Base-by-base conservation (phyloP, 2,113 vertebrate genomes). In the Pelecanus crispus region DNA sequence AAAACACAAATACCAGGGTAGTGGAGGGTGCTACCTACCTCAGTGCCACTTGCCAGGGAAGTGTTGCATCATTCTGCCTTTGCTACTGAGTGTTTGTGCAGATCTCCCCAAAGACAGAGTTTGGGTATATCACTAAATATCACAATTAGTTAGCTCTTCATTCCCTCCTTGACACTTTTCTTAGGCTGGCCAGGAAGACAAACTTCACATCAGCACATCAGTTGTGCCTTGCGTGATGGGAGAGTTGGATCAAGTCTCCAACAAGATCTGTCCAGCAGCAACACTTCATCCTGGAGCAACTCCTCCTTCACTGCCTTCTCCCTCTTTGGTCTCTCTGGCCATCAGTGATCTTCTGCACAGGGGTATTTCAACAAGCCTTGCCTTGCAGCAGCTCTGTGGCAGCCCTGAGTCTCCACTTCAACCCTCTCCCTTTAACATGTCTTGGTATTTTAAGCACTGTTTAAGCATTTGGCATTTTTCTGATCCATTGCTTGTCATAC, bases 401-500 rank as follows among this genome's bases (percentile, higher is more conserved):
- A 74, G 81, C 56, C 42, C 21, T 0, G 0, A 13, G 6, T 17
- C 40, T 73, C 79, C 6, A 0, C 31, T 75, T 18, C 66, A 53
- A 8, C n/a, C 32, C 11, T 49, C 24, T 56, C 55, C 25, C 50
- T 81, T 68, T 11, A 45, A 40, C 3, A 0, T 25, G 13, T n/a
- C 58, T 24, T 6, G 17, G 38, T 25, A 31, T 20, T 91, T 44
- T 36, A 45, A 62, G 29, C 2, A 6, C 40, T n/a, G 22, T 47
- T 71, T 9, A 47, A 65, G 40, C 25, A 28, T 52, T 40, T 67
- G 44, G 15, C 24, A 6, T 59, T 73, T 88, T 80, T 20, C 45
- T 80, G 42, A 45, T 70, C 31, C 0, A 0, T 40, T 40, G 10
- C 47, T 81, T 22, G 7, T 32, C 55, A 24, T 11, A 31, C 20